A percentile compares a stretch with the other conserved stretches of the same genome.
phyloP scores from a whole-genome alignment of 2,888 invertebrate genomes.

The Mesochorus sp. region DNA sequence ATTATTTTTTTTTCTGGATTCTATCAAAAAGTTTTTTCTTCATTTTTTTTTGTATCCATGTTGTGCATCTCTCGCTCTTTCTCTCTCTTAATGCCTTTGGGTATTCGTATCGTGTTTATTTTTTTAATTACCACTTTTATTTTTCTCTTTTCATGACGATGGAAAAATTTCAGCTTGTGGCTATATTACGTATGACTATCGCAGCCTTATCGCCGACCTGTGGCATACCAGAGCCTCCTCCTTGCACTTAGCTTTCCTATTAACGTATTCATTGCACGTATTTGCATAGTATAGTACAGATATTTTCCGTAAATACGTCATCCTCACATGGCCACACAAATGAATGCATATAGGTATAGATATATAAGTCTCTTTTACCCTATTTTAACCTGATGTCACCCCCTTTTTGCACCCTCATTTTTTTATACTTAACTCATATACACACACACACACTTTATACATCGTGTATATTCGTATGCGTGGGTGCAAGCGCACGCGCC shows the following conservation, averaged over 20 bases:
- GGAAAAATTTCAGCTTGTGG: constrained; percentile 3
- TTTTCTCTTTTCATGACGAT: not conserved
- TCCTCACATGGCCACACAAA: not conserved
- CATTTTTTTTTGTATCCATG: not conserved
- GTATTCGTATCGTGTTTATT: not conserved
- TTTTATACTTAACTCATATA: not conserved
- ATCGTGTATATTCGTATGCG: not conserved
- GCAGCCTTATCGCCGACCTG: not conserved
- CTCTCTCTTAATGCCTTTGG: not conserved
- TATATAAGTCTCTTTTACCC: not conserved
- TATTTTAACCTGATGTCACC: not conserved
- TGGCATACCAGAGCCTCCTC: constrained; percentile 12
- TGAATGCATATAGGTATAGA: constrained; percentile 5
- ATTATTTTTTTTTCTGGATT: constrained; percentile 39
- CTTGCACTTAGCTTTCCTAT: constrained; percentile 56
- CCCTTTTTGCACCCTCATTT: constrained; percentile 2
- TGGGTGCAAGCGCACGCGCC: not conserved
- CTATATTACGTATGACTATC: not conserved
- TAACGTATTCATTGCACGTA: constrained; percentile 61
- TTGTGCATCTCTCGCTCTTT: not conserved
- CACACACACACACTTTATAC: constrained; percentile 22
- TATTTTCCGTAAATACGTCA: constrained; percentile 28
- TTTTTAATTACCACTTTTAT: not conserved
- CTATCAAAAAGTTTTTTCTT: constrained; percentile 22
- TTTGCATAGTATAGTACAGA: constrained; percentile 54